Base-by-base conservation (phyloP, 1,140 invertebrate genomes). In the Leptinotarsa defecta region DNA sequence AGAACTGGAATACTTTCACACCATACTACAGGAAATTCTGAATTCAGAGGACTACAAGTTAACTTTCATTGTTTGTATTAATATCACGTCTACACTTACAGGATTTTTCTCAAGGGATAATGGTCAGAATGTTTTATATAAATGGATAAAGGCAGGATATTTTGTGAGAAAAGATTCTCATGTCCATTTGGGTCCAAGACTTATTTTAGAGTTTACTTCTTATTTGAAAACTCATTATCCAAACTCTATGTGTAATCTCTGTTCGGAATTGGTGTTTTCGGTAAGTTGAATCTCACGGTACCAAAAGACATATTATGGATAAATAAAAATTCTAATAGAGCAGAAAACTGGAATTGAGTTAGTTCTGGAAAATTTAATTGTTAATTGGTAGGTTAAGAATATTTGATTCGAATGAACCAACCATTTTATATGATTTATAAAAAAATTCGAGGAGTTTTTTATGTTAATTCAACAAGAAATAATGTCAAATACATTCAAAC, bases 1-100 rank as follows among this genome's bases (percentile, higher is more conserved):
- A 24, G 81, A 83, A 72, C 67, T 82, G 34, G 80, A 83, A 73
- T 83, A 82, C 77, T 83, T 83, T 73, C 77, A 83, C 62, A 74
- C 68, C 15, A 74, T 83, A 52, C 13, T 83, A n/a, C 74, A 81
- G 22, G 79, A 81, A 77, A 80, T 83, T 75, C 20, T 82, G 2
- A 71, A 52, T 49, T 75, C 76, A 3, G 78, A 80, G 4, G 65
- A 80, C 11, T 68, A 79, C 22, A 73, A 71, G 22, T 15, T 82
- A 13, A 75, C 63, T n/a, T 79, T 75, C 68, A 72, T 77, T 24
- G 68, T 73, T 24, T 80, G 77, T 63, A 73, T 81, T 67, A 83
- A 83, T 73, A 74, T 82, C 34, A 79, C 81, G 5, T 81, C 81
- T 13, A 81, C 71, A 15, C 57, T 83, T 34, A 75, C 78, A 43